A percentile compares a stretch with the other conserved stretches of the same genome.
phyloP scores from a whole-genome alignment of 1,140 invertebrate species.

The Rhizoglyphus robini region DNA sequence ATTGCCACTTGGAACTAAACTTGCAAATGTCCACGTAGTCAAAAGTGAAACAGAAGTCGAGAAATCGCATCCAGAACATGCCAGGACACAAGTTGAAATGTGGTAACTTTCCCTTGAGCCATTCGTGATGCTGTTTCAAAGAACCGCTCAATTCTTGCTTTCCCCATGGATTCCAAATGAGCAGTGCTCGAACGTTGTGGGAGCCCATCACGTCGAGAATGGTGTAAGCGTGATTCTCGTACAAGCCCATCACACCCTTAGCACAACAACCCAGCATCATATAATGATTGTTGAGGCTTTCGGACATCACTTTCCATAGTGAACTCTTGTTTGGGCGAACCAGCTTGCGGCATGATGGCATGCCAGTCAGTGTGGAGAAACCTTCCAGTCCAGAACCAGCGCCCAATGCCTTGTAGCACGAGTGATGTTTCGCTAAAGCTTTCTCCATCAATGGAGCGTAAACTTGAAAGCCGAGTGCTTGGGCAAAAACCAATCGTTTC shows the following conservation, averaged over 20 bases:
- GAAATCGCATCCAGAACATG: conserved; percentile 6
- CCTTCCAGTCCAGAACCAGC: background rate
- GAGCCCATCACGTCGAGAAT: background rate
- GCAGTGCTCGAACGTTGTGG: background rate
- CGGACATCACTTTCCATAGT: background rate
- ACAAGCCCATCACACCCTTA: background rate
- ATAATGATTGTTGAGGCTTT: background rate
- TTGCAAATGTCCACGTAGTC: background rate
- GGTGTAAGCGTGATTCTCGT: background rate
- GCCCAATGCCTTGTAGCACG: background rate
- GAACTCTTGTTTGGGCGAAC: background rate
- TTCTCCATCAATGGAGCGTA: conserved; percentile 10
- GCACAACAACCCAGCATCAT: background rate
- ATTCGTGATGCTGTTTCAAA: background rate
- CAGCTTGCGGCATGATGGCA: background rate
- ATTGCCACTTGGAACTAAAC: background rate
- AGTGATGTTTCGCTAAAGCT: conserved; percentile 4
- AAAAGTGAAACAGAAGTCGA: background rate
- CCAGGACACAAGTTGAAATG: background rate
- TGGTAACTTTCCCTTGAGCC: background rate
- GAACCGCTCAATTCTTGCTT: background rate
- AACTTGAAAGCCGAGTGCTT: background rate
- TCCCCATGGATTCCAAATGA: conserved; percentile 8
- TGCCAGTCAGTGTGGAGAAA: background rate
- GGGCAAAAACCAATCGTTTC: background rate